Base-by-base conservation (phyloP, 1,140 invertebrate species). In the Drosophila miranda region DNA sequence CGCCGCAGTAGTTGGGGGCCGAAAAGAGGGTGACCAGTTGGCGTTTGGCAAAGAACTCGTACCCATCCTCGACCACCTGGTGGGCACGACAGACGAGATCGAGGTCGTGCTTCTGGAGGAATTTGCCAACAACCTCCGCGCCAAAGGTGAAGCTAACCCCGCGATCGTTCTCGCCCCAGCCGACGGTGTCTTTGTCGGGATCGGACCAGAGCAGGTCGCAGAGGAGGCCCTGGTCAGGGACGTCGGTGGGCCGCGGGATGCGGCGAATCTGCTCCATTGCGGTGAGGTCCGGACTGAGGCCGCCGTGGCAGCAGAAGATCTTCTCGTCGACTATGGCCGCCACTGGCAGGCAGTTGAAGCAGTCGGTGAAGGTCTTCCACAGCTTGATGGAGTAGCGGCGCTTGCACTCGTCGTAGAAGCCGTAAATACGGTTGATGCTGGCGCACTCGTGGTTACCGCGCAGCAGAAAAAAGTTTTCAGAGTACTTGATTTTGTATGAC, bases 351-450 rank as follows among this genome's bases (percentile, higher is more conserved):
- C 98, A 99, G 92, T 99, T 99, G 91, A 99, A 99, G 91, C 98
- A 99, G 91, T 99, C 98, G 49, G 98, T 99, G 91, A 99, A 99
- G 6, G 97, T 98, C 92, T 99, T 99, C 98, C 98, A 99, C 80
- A 99, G 91, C 92, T 99, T 99, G 60, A 99, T 98, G 92, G 98
- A 99, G 91, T 97, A 99, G 82, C 98, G 94, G 86, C 97, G 93
- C 93, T 96, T 96, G 95, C 98, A 99, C 93, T 98, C 97, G 90
- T 99, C 97, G 90, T 98, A 99, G 92, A 99, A 99, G 26, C 93
- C 88, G 92, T 98, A 98, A 93, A 98, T 98, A 91, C 97, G 95
- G 92, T 98, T 98, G 80, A 98, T 98, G 77, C 95, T 96, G 49
- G 97, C 97, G 89, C 97, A 96, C 78, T 96, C 95, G 89, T 96